A percentile compares a stretch with the other conserved stretches of the same genome.
Conservation (phyloP, 2,113 vertebrate species). For the Lontra canadensis region DNA sequence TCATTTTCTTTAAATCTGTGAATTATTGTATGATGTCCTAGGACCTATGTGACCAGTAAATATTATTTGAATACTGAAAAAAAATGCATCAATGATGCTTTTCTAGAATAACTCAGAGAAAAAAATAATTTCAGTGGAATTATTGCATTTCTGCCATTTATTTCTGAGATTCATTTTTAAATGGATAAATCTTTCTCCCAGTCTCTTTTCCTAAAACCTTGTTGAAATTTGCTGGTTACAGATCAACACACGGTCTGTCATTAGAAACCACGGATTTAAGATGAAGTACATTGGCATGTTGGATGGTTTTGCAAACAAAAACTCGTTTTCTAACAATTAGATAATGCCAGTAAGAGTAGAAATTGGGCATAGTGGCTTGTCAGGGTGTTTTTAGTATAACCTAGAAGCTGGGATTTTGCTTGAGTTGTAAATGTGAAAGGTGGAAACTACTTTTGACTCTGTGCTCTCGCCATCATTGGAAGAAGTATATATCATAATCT, state of each 20-base stretch:
- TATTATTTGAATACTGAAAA: constrained; percentile 55
- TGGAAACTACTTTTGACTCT: neutral
- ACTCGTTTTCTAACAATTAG: constrained; percentile 79
- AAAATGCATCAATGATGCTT: neutral
- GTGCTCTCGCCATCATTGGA: neutral
- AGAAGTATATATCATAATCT: neutral
- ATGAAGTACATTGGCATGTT: constrained; percentile 81
- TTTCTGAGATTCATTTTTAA: constrained; percentile 40
- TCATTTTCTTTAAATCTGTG: neutral
- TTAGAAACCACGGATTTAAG: constrained; percentile 78
- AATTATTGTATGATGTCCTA: neutral
- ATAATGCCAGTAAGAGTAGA: constrained; percentile 65
- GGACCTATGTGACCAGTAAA: neutral
- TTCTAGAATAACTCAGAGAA: neutral
- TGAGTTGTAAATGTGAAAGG: neutral
- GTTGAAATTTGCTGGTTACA: constrained; percentile 80
- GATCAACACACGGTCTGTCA: constrained; percentile 75
- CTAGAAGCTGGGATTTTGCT: neutral
- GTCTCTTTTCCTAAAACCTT: constrained; percentile 77
- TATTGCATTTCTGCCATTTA: neutral
- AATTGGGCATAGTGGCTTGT: constrained; percentile 60
- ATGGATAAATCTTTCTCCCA: constrained; percentile 76
- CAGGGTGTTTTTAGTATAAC: constrained; percentile 48
- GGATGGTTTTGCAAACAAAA: constrained; percentile 80
- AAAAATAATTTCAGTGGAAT: neutral